Evolutionary conservation across 2,888 invertebrate genomes (phyloP).

Genomic region (Habroteleia sp.): DNA sequence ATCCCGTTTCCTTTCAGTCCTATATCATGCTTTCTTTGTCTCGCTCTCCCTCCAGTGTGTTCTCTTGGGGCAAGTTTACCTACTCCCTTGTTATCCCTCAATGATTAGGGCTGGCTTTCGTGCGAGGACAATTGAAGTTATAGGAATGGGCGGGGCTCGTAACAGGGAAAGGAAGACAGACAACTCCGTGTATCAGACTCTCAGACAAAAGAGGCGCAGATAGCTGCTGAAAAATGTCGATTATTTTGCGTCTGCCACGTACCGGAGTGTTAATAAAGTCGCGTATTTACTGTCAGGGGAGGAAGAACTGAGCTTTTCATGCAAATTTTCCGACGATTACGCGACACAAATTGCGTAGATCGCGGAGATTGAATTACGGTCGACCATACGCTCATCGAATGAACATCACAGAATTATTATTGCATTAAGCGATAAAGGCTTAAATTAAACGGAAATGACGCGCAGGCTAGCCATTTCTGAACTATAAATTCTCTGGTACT

Average conservation of each 20-base stretch:
- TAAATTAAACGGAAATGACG: conserved; percentile 48
- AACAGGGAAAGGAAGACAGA: conserved; percentile 33
- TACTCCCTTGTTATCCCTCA: conserved; percentile 70
- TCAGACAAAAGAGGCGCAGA: conserved; percentile 11
- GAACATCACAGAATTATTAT: conserved; percentile 52
- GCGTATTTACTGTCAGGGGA: conserved; percentile 5
- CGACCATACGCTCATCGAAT: conserved; percentile 65
- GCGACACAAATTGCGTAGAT: conserved; percentile 39
- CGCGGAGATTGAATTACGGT: conserved; percentile 65
- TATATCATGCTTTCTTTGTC: conserved; percentile 51
- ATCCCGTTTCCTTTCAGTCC: conserved; percentile 29
- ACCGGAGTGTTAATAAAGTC: conserved; percentile 6
- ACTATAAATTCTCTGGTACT: conserved; percentile 9
- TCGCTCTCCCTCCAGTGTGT: conserved; percentile 60
- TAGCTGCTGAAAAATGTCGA: conserved; percentile 18
- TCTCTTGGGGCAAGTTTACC: conserved; percentile 67
- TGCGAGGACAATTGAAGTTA: conserved; percentile 76
- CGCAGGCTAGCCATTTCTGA: conserved; percentile 56
- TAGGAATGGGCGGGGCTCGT: conserved; percentile 74
- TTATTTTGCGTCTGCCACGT: conserved; percentile 19
- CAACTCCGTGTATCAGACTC: conserved; percentile 21
- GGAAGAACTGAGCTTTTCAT: background rate
- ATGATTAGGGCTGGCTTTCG: conserved; percentile 77
- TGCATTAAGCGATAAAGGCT: conserved; percentile 40
- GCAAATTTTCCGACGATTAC: conserved; percentile 30